Evolutionary conservation across 2,113 vertebrate species (phyloP), one percentile per base, ranked within the genome.

Genomic region (Antennarius striatus): DNA sequence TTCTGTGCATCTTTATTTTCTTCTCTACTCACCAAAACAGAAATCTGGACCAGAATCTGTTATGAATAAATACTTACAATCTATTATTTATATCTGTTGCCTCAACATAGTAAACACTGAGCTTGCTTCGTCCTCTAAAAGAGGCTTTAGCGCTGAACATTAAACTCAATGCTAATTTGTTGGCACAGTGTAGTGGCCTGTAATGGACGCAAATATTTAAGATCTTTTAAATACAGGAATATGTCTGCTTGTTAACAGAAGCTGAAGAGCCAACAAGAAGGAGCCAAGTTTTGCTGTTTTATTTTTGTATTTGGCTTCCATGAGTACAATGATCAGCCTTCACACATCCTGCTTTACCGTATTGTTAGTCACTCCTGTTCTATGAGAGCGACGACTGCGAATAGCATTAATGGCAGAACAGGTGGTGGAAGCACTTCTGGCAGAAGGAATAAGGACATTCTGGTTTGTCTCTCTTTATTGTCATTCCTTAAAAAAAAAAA

Each of bases 361-460:
- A 22, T 22, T 22, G 58, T 70, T 6, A 36, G 6, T 28, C 12
- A 52, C 68, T 71, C 66, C 32, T 32, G 12, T 22, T 52, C 58
- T 63, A 5, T 28, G 14, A 36, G 74, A 67, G 30, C 1, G 43
- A 6, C 43, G 56, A 17, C 45, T 58, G 65, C 68, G 63, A 78
- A 47, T 59, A 14, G 13, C 15, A 22, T 64, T 54, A 9, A 50
- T 22, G 36, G 3, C 42, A 70, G 60, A 86, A 66, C 77, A 80
- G 80, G 56, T 78, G 74, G 77, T 40, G 61, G 10, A 39, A 29
- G 16, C 16, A 11, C 16, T 47, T 47, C 28, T 83, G 74, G 71
- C 63, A 68, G 16, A 76, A 75, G 51, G 73, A 72, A 63, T 56
- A n/a, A 64, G 42, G 30, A 30, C 30, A 22, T 16, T 57, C 50